These are phyloP conservation scores for Scaptomyza flava DNA, from an alignment of 2,888 invertebrate genomes.

Conservation along the genomic window DNA sequence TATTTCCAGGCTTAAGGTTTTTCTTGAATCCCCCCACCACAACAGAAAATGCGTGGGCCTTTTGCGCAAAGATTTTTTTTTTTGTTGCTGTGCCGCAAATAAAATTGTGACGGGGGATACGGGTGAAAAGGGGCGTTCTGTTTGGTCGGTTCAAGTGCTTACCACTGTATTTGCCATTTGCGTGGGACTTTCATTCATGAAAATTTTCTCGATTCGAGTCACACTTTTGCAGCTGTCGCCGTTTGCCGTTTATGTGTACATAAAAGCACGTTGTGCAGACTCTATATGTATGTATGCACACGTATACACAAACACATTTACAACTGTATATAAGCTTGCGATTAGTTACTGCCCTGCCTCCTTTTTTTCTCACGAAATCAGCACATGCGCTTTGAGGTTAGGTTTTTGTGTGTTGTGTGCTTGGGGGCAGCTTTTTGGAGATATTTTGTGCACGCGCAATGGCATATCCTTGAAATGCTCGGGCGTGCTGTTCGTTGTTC, in stretches of 20 bases:
- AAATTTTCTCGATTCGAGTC: constrained; percentile 70
- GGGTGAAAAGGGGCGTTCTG: not conserved
- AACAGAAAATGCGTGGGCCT: constrained; percentile 46
- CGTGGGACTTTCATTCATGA: constrained; percentile 84
- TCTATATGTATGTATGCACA: not conserved
- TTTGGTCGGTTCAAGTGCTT: constrained; percentile 9
- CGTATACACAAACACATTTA: not conserved
- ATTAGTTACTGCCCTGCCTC: constrained; percentile 9
- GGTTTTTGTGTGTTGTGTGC: not conserved
- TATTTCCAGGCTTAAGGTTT: constrained; percentile 46
- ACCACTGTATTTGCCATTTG: constrained; percentile 52
- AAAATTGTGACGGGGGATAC: not conserved
- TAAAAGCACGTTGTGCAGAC: constrained; percentile 47
- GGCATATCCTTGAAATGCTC: constrained; percentile 75
- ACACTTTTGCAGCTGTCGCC: constrained; percentile 54
- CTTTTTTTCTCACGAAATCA: constrained; percentile 16
- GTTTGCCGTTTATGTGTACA: constrained; percentile 43
- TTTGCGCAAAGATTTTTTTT: constrained; percentile 27
- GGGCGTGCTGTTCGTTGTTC: constrained; percentile 30
- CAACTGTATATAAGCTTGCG: constrained; percentile 26
- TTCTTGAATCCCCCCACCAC: not conserved
- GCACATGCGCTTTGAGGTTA: constrained; percentile 43
- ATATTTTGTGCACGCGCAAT: constrained; percentile 77
- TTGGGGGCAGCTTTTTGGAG: constrained; percentile 67
- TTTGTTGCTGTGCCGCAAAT: not conserved